phyloP scores from a whole-genome alignment of 2,797 vertebrate species.

The Carapus acus region DNA sequence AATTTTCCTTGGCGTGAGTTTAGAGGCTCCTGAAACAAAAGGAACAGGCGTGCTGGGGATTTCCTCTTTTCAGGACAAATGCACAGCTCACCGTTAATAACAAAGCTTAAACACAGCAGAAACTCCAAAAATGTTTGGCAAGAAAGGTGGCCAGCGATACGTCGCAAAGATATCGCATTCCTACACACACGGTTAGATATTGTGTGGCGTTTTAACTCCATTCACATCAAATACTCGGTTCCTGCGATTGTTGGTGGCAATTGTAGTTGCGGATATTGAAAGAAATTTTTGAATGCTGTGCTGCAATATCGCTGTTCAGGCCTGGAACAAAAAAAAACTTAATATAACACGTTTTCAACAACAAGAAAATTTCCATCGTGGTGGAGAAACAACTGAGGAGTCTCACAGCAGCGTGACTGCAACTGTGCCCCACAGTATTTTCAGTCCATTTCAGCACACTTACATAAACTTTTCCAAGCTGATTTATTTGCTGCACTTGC shows the following conservation, averaged over 20 bases:
- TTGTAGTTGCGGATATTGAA: neutral
- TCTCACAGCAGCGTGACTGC: too few relatives aligned
- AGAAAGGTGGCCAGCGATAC: too few relatives aligned
- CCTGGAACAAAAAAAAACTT: too few relatives aligned
- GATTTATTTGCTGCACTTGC: neutral
- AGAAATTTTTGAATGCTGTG: constrained; percentile 1
- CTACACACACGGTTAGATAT: neutral
- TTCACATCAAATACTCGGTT: neutral
- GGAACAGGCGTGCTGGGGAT: constrained; percentile 12
- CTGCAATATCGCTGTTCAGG: neutral
- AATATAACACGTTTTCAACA: too few relatives aligned
- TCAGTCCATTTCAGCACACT: too few relatives aligned
- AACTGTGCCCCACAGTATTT: too few relatives aligned
- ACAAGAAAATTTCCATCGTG: too few relatives aligned
- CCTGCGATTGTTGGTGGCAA: neutral
- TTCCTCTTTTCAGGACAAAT: constrained; percentile 1
- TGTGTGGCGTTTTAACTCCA: too few relatives aligned
- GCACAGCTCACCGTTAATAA: neutral
- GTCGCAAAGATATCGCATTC: constrained; percentile 14
- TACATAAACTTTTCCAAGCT: too few relatives aligned
- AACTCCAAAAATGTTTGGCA: constrained; percentile 7
- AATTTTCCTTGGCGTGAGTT: constrained; percentile 11
- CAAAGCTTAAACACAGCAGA: neutral
- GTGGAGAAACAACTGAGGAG: too few relatives aligned
- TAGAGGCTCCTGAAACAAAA: constrained; percentile 8